These are phyloP conservation scores for Pelochelys cantorii DNA, from an alignment of 2,797 vertebrate genomes.

Conservation along the genomic window DNA sequence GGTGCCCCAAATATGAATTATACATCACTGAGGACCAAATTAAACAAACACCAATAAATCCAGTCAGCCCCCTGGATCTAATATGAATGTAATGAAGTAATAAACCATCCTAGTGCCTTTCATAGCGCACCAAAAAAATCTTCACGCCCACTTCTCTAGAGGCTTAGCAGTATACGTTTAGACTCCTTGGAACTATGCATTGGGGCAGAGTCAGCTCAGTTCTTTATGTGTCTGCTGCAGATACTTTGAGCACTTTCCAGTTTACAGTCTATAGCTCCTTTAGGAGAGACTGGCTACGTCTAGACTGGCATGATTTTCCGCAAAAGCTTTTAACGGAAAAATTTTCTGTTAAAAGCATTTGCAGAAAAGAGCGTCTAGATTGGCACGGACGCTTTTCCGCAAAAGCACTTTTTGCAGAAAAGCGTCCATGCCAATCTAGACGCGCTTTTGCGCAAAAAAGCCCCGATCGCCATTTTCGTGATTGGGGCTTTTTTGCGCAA, in stretches of 20 bases:
- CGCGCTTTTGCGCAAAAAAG: no score
- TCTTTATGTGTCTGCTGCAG: background rate
- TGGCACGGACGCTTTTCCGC: no score
- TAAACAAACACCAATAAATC: background rate
- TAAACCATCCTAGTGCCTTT: background rate
- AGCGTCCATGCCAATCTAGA: no score
- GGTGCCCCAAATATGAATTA: background rate
- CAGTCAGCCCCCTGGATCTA: conserved; percentile 4
- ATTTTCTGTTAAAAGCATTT: no score
- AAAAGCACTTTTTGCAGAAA: no score
- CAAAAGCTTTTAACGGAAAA: no score
- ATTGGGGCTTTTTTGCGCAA: no score
- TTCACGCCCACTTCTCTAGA: background rate
- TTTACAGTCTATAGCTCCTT: accelerated
- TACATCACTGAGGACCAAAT: background rate
- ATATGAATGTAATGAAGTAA: background rate
- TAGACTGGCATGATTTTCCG: no score
- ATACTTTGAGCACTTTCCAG: background rate
- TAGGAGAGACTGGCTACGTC: background rate
- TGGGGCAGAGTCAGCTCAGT: background rate
- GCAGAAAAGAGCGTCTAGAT: no score
- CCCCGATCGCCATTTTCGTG: no score
- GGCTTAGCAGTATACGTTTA: accelerated
- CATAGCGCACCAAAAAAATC: conserved; percentile 2
- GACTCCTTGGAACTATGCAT: background rate